Percentiles rank a stretch among this genome's conserved stretches.
phyloP scores from a whole-genome alignment of 2,888 invertebrate genomes.

The Apotomis betuletana region DNA sequence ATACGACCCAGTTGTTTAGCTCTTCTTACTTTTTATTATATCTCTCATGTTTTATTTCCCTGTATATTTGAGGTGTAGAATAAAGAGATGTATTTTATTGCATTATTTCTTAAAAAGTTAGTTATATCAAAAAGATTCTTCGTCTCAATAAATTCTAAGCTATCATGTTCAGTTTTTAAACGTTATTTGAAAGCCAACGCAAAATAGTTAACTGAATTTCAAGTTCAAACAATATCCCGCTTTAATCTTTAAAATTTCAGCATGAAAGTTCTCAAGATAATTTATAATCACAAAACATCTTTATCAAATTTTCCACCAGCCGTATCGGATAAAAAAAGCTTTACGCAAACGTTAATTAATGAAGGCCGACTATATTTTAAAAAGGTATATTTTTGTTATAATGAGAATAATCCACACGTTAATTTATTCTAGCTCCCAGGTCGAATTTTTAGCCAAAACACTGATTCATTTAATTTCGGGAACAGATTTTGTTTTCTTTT shows the following conservation, averaged over 20 bases:
- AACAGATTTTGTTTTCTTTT: constrained; percentile 5
- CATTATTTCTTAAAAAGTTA: too few relatives aligned
- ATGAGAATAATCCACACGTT: constrained; percentile 24
- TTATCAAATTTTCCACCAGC: background rate
- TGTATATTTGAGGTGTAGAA: too few relatives aligned
- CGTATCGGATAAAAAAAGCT: background rate
- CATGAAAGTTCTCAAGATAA: background rate
- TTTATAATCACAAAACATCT: background rate
- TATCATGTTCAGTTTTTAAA: background rate
- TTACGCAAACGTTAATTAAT: constrained; percentile 27
- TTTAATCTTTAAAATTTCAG: background rate
- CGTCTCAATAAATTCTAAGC: background rate
- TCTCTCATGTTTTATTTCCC: too few relatives aligned
- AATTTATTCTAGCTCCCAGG: constrained; percentile 17
- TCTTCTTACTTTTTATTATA: too few relatives aligned
- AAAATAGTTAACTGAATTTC: background rate
- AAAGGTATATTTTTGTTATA: constrained; percentile 13
- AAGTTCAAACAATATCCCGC: background rate
- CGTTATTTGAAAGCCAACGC: background rate
- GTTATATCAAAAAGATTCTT: too few relatives aligned
- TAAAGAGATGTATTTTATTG: too few relatives aligned
- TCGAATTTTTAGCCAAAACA: constrained; percentile 6
- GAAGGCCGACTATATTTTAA: constrained; percentile 23
- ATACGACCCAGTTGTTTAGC: too few relatives aligned
- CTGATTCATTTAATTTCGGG: background rate